Conservation (phyloP, 1,140 invertebrate species). For the Cydia splendana region DNA sequence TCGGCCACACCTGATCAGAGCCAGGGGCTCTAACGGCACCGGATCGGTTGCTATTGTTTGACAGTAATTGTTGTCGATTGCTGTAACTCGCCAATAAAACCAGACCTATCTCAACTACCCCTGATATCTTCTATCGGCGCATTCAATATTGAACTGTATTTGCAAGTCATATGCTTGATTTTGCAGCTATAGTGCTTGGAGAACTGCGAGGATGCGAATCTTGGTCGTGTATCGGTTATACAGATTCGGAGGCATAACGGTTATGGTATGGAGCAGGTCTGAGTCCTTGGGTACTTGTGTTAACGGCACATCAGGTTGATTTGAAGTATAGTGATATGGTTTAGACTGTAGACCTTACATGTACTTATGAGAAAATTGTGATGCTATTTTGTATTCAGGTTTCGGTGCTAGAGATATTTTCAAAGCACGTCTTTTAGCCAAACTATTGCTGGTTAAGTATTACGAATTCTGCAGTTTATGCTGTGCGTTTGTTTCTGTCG, state of each 20-base stretch:
- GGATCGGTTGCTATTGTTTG: conserved; percentile 53
- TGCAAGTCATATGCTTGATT: background rate
- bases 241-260: conserved; percentile 17
- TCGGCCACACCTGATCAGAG: conserved; percentile 31
- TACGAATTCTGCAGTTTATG: too few relatives aligned
- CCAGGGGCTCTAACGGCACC: conserved; percentile 50
- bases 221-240: conserved; percentile 11
- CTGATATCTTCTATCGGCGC: background rate
- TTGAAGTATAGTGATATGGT: conserved; percentile 1
- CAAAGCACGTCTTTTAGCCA: too few relatives aligned
- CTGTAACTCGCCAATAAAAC: conserved; percentile 34
- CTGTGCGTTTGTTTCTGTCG: too few relatives aligned
- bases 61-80: conserved; percentile 61
- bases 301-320: background rate
- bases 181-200: background rate
- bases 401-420: too few relatives aligned
- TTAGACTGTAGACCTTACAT: too few relatives aligned
- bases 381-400: too few relatives aligned
- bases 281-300: conserved; percentile 10
- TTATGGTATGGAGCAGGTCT: background rate
- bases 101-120: conserved; percentile 10
- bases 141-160: background rate
- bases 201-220: background rate
- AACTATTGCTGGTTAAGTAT: too few relatives aligned
- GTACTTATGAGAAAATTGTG: too few relatives aligned